Conservation (phyloP, 2,888 invertebrate species). For the Pollenia angustigena region DNA sequence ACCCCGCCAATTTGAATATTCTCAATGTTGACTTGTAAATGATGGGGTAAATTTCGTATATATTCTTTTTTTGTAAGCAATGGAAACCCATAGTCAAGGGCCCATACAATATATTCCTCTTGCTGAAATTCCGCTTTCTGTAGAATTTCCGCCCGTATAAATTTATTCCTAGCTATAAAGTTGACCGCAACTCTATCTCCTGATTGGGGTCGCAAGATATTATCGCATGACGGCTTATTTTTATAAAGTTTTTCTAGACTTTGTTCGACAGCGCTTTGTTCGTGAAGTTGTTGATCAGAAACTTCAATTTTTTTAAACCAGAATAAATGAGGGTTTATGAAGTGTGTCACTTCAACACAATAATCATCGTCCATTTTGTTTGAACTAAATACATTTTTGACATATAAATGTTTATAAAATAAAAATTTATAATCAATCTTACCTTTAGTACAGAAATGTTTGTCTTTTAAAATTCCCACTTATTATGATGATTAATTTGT, state of each 20-base stretch:
- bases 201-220: constrained; percentile 68
- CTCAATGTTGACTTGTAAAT: constrained; percentile 51
- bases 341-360: constrained; percentile 76
- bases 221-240: constrained; percentile 64
- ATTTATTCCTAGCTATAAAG: constrained; percentile 77
- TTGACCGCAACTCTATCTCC: constrained; percentile 75
- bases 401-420: no score
- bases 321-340: constrained; percentile 78
- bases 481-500: not conserved
- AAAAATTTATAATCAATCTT: not conserved
- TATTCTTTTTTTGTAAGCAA: constrained; percentile 75
- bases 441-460: not conserved
- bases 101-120: constrained; percentile 77
- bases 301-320: constrained; percentile 77
- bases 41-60: constrained; percentile 72
- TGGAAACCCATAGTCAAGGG: constrained; percentile 77
- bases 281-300: constrained; percentile 70
- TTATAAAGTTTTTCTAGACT: constrained; percentile 72
- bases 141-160: constrained; percentile 75
- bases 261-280: constrained; percentile 73
- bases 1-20: constrained; percentile 75
- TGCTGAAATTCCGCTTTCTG: constrained; percentile 71
- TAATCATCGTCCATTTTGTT: constrained; percentile 71
- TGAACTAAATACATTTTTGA: not conserved
- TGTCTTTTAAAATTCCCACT: not conserved